Percentiles rank a stretch among this genome's conserved stretches.
Evolutionary conservation across 2,113 vertebrate species (phyloP).

Genomic region (Perca schrenkii): DNA sequence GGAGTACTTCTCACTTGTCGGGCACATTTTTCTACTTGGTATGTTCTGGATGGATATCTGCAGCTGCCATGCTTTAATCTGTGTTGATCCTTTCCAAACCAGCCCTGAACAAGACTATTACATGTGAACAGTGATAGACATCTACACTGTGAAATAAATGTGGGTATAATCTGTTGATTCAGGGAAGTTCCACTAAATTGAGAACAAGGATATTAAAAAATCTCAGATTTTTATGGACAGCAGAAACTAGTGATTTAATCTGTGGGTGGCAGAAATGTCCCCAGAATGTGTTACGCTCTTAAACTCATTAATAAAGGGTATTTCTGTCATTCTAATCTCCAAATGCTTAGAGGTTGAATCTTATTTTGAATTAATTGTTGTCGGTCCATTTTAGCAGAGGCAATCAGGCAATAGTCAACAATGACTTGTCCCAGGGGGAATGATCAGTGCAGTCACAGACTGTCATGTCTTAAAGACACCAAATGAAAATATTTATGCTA

Average conservation of each 20-base stretch:
- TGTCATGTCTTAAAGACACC: slow-evolving; percentile 56
- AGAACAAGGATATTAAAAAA: slow-evolving; percentile 16
- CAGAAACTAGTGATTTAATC: slow-evolving; percentile 58
- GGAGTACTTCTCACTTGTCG: slow-evolving; percentile 66
- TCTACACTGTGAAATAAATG: background rate
- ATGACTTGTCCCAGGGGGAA: slow-evolving; percentile 30
- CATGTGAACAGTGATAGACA: slow-evolving; percentile 36
- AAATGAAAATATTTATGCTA: slow-evolving; percentile 70
- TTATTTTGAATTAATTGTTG: slow-evolving; percentile 27
- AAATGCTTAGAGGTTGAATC: slow-evolving; percentile 5
- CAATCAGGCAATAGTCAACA: slow-evolving; percentile 39
- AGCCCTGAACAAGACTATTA: slow-evolving; percentile 49
- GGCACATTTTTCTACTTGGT: slow-evolving; percentile 68
- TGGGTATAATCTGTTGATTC: background rate
- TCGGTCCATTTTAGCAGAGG: slow-evolving; percentile 19
- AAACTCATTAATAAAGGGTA: slow-evolving; percentile 39
- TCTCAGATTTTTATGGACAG: slow-evolving; percentile 1
- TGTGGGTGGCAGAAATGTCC: slow-evolving; percentile 34
- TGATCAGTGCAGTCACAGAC: slow-evolving; percentile 17
- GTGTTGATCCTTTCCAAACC: slow-evolving; percentile 53
- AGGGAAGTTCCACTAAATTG: background rate
- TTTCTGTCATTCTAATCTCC: slow-evolving; percentile 41
- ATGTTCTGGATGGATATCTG: slow-evolving; percentile 68
- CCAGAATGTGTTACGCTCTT: slow-evolving; percentile 28
- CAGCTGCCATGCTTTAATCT: slow-evolving; percentile 53